Conservation (phyloP, 2,888 invertebrate species). For the Cataglyphis altisquamis region DNA sequence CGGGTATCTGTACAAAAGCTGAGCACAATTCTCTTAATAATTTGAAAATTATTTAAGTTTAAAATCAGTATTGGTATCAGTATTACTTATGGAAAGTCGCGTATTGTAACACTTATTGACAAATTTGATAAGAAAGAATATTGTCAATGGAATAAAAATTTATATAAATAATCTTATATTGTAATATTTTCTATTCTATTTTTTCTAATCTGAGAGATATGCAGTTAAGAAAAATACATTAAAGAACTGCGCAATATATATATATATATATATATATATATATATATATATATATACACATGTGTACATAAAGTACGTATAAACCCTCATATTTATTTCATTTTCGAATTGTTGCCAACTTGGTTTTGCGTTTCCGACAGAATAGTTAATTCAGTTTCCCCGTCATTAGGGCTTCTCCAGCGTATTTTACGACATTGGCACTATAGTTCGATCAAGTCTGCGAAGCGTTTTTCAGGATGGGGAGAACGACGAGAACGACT, state of each 20-base stretch:
- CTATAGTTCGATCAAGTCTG: constrained; percentile 55
- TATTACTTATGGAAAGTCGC: too few relatives aligned
- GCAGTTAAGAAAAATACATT: not conserved
- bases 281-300: not conserved
- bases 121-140: too few relatives aligned
- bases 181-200: not conserved
- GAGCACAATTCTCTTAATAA: too few relatives aligned
- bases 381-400: constrained; percentile 4
- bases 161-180: not conserved
- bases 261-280: not conserved
- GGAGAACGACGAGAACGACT: constrained; percentile 45
- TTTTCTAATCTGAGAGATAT: not conserved
- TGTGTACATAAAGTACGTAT: not conserved
- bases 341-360: constrained; percentile 31
- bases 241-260: not conserved
- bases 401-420: constrained; percentile 53
- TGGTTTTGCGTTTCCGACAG: constrained; percentile 11
- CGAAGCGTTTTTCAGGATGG: constrained; percentile 49
- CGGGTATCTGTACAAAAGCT: too few relatives aligned
- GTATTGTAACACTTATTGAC: too few relatives aligned
- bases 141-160: too few relatives aligned
- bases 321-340: constrained; percentile 9
- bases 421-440: constrained; percentile 45
- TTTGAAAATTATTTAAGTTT: too few relatives aligned
- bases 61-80: too few relatives aligned